Evolutionary conservation across 1,140 invertebrate genomes (phyloP), one percentile per base, ranked within the genome.

Genomic region (Pantala flavescens): DNA sequence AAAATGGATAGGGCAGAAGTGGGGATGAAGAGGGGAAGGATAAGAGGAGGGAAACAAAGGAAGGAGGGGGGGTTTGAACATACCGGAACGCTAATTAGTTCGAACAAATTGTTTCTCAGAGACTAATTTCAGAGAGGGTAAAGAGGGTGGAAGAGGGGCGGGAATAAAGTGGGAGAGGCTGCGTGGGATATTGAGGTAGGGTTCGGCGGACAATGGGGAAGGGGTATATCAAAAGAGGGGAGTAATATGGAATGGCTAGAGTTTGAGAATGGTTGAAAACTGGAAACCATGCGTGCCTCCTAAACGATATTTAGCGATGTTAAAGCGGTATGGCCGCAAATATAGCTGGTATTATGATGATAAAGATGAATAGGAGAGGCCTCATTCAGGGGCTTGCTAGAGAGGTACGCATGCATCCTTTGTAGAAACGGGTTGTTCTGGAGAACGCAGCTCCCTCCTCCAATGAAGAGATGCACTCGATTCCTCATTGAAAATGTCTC

Each of bases 71-170:
- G 49, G 49, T 63, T 63, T 63, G 49, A 63, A 63, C 49, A 63
- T 63, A 63, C 49, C 49, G 49, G 49, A 21, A 63, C 49, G 49
- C 49, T 63, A 63, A 63, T 63, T 63, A 63, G 49, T 63, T 63
- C 49, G 49, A 63, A 63, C 49, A 63, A 63, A 63, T 63, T 63
- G 49, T 63, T 63, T 63, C 49, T 63, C 49, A 21, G 49, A 63
- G 49, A 63, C 49, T 63, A 63, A 63, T 63, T 63, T 63, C 49
- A 21, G n/a, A 63, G 49, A 63, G 49, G 49, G 49, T 63, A 21
- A 63, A 63, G 49, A 63, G 49, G 49, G 49, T 21, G 49, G 49
- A 63, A 12, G 16, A 21, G n/a, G 49, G 49, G 49, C 12, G 49
- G 16, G 49, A 21, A 16, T 5, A 21, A 21, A 16, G 49, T 63